A percentile compares a stretch with the other conserved stretches of the same genome.
Evolutionary conservation across 1,140 invertebrate species (phyloP).

Genomic region (Leucophenga varia): DNA sequence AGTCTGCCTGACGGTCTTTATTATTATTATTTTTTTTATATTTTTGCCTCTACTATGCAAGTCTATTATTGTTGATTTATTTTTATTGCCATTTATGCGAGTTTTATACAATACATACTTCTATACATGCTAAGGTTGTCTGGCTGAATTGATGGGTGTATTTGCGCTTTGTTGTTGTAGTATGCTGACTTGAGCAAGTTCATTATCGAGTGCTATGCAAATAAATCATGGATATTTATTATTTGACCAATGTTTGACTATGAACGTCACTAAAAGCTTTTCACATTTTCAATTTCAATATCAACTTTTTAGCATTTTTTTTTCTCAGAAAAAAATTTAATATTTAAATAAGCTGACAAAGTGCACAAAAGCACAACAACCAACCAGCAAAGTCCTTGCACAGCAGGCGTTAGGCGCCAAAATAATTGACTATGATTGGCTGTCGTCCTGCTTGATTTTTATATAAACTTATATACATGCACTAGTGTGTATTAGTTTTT

Average conservation of each 20-base stretch:
- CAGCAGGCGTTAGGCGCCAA: constrained; percentile 24
- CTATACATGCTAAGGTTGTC: no score
- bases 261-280: no score
- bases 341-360: not conserved
- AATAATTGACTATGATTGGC: no score
- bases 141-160: constrained; percentile 20
- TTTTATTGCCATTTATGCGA: constrained; percentile 50
- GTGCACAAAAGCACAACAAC: not conserved
- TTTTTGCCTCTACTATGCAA: constrained; percentile 12
- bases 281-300: no score
- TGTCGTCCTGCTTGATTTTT: no score
- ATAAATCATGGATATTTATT: constrained; percentile 38
- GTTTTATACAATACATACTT: no score
- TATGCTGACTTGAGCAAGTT: constrained; percentile 16
- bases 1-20: constrained; percentile 26
- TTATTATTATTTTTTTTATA: constrained; percentile 10
- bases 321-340: no score
- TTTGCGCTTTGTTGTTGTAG: no score
- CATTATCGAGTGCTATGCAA: constrained; percentile 12
- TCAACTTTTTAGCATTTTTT: no score
- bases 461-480: no score
- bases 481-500: no score
- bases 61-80: constrained; percentile 52
- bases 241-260: no score
- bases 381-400: not conserved